Base-by-base conservation (phyloP, 2,888 invertebrate genomes). In the Erynnis tages region DNA sequence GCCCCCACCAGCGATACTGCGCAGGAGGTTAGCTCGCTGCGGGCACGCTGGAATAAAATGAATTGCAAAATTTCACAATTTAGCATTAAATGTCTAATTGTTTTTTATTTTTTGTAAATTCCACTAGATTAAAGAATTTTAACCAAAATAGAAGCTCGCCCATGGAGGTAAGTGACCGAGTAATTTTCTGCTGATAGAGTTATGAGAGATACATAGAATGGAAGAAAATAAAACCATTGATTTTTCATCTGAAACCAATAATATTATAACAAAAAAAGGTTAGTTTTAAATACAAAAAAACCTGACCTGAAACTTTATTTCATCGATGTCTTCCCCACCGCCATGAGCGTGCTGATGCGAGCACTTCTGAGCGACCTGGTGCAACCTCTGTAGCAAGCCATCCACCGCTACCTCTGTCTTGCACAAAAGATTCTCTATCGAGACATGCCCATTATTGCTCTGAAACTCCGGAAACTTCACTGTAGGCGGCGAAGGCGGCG, bases 1-100 rank as follows among this genome's bases (percentile, higher is more conserved):
- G 96, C 94, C 0, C 95, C 95, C 47, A 96, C 96, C 68, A 97
- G 91, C 30, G 94, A 93, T 57, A 96, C 91, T 0, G 96, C 94
- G 73, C 96, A 95, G 1, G 93, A 91, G 1, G 95, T 95, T 57
- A 97, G 82, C 73, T 94, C 94, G 65, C 95, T 95, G 73, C 95
- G 94, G 0, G 94, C 93, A 34, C 91, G 90, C 92, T 93, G 73
- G 0, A 34, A 57, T 0, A 23, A 17, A 34, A 5, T 2, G 5
- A 5, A 10, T 21, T 17, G 1, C 1, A 37, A 25, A 21, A n/a
- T n/a, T n/a, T n/a, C n/a, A n/a, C n/a, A n/a, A n/a, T n/a, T n/a
- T n/a, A n/a, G n/a, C n/a, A n/a, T n/a, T n/a, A n/a, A n/a, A n/a
- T n/a, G n/a, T n/a, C n/a, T n/a, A n/a, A n/a, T n/a, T n/a, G n/a